phyloP scores from a whole-genome alignment of 2,113 vertebrate species.

The Triplophysa rosa region DNA sequence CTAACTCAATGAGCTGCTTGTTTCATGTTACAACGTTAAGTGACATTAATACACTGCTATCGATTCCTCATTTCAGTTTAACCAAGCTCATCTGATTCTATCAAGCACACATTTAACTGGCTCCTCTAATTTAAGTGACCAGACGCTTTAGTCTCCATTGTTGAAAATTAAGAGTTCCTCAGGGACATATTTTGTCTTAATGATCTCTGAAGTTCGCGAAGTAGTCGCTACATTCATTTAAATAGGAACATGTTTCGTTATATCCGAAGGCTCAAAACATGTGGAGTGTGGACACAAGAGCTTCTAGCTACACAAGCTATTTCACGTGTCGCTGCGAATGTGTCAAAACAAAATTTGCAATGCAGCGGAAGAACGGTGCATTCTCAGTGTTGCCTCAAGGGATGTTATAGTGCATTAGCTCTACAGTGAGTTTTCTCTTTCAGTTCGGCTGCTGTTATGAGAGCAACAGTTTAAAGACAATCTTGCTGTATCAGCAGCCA shows the following conservation, averaged over 20 bases:
- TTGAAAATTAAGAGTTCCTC: neutral
- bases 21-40: constrained; percentile 14
- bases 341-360: neutral
- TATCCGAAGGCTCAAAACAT: neutral
- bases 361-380: neutral
- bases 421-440: neutral
- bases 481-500: neutral
- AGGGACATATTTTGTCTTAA: too few relatives aligned
- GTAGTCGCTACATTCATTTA: neutral
- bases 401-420: neutral
- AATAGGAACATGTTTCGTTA: neutral
- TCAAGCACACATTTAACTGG: neutral
- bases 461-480: neutral
- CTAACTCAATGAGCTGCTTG: constrained; percentile 5
- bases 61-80: constrained; percentile 18
- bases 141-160: neutral
- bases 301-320: neutral
- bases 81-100: neutral
- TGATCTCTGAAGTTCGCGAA: neutral
- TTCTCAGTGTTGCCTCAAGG: neutral
- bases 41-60: constrained; percentile 15
- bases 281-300: neutral
- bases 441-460: neutral
- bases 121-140: neutral
- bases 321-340: neutral